Base-by-base conservation (phyloP, 2,113 vertebrate species). In the Ictalurus punctatus region DNA sequence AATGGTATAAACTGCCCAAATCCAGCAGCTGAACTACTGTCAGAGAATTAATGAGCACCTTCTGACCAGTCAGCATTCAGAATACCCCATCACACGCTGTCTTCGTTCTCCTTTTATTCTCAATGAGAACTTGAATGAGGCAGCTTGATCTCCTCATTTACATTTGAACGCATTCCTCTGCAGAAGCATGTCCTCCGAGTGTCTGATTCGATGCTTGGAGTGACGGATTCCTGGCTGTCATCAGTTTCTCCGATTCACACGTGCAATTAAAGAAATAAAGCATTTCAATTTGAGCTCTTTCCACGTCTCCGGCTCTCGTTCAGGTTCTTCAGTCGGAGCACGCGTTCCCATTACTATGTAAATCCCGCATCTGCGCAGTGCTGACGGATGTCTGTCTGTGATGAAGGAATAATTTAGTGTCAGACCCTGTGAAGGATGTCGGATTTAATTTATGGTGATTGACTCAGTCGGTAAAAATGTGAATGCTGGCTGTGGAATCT, bases 361-460 rank as follows among this genome's bases (percentile, higher is more conserved):
- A 89, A 89, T 89, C 88, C 88, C 19, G 84, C 88, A 89, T 85
- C 84, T 89, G 84, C 84, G 48, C 74, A 69, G 23, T 76, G 61
- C 88, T 86, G 88, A 89, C 83, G 65, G 88, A 89, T 85, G 83
- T 85, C 74, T 89, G 88, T 81, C 88, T 80, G 25, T 73, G 88
- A 89, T 86, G 84, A 89, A 89, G 88, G 52, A 85, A 81, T 81
- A 85, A 86, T 86, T 86, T 71, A 81, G 83, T 86, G 74, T 58
- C 83, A 27, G 81, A 78, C 48, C 25, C 69, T 83, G 34, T 16
- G 59, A 81, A 89, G 84, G 74, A 89, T 81, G 76, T 86, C 34
- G 52, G 83, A 71, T 89, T 89, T 89, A 89, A 89, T 89, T 89
- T 89, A 89, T 89, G 88, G 40, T 84, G 86, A 88, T 88, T 88